Evolutionary conservation across 2,888 invertebrate genomes (phyloP).

Genomic region (Chrysolina americana): DNA sequence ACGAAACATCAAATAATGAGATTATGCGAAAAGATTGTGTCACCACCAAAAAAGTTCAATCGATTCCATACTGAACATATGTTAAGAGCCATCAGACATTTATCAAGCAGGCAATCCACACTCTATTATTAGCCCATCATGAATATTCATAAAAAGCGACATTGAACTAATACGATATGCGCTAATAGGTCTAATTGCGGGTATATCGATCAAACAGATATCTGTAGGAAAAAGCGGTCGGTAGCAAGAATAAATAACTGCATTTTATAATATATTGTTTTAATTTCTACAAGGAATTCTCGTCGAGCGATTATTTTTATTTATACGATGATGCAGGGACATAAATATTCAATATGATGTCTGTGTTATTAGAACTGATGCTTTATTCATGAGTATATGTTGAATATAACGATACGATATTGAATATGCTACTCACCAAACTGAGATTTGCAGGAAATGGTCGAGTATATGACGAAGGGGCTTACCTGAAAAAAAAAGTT

Average conservation of each 20-base stretch:
- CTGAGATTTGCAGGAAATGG: neutral
- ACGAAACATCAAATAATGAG: no score
- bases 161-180: conserved; percentile 12
- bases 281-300: conserved; percentile 26
- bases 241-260: conserved; percentile 2
- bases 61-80: neutral
- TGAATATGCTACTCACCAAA: conserved; percentile 25
- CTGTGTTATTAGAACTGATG: conserved; percentile 36
- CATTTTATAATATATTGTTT: conserved; percentile 32
- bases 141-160: conserved; percentile 27
- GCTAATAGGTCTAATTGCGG: conserved; percentile 9
- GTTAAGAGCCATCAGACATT: conserved; percentile 6
- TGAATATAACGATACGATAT: neutral
- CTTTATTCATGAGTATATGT: conserved; percentile 27
- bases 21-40: no score
- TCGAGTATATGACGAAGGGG: conserved; percentile 3
- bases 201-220: conserved; percentile 15
- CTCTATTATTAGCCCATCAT: conserved; percentile 20
- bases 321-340: conserved; percentile 24
- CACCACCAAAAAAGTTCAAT: no score
- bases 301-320: conserved; percentile 22
- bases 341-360: conserved; percentile 31
- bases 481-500: conserved; percentile 28
- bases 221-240: conserved; percentile 6
- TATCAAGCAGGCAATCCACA: conserved; percentile 11